Evolutionary conservation across 2,888 invertebrate species (phyloP), one percentile per base, ranked within the genome.

Genomic region (Tetragonula carbonaria): DNA sequence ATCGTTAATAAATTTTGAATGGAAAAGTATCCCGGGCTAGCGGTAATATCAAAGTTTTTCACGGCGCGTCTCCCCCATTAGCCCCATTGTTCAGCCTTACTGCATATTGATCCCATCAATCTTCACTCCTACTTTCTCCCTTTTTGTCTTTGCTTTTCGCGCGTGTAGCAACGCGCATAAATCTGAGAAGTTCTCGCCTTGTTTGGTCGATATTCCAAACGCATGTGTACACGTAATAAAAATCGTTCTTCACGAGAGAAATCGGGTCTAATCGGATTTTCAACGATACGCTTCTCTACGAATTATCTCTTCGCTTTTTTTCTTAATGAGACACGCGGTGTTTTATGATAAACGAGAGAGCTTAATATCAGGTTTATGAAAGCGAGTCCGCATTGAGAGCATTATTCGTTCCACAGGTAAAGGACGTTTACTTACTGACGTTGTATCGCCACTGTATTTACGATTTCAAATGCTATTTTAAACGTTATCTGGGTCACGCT

Each of bases 41-140:
- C 67, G 57, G 78, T 63, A 89, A 78, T 82, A 85, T 87, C 74
- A 73, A 83, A 87, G 73, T 87, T 87, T 87, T 85, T 83, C 82
- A 67, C 63, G 81, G 62, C 88, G 88, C 85, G 84, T 83, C 86
- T 88, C 82, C 92, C 92, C 93, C 92, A 93, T 93, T 93, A 93
- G 93, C 92, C 92, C 91, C 88, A 87, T 88, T 90, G 90, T 88
- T 91, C 92, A 93, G 92, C 93, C 94, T 94, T 94, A 94, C 94
- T 93, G 94, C 93, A 93, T 93, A 94, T 94, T 93, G 94, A 94
- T 93, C 93, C 92, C 93, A 93, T 93, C 93, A 93, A 93, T 94
- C 93, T 91, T 88, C 45, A 11, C 45, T 45, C 88, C 88, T 90
- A 89, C 88, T 88, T 90, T 90, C 88, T 83, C 84, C 80, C 80